Conservation (phyloP, 1,140 invertebrate genomes). For the Conus betulinus region DNA sequence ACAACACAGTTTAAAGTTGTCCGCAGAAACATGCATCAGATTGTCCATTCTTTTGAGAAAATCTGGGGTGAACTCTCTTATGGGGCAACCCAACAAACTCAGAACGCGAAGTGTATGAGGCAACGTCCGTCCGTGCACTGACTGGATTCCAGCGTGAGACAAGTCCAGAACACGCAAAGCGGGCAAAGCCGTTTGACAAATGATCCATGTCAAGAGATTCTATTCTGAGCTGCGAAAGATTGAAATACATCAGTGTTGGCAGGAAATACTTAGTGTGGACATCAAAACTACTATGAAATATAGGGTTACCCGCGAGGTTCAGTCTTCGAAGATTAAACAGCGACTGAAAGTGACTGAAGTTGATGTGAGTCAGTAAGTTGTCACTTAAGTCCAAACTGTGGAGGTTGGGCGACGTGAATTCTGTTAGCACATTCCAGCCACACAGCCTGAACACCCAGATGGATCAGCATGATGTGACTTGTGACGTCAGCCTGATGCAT, state of each 20-base stretch:
- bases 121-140: slow-evolving; percentile 24
- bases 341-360: not conserved
- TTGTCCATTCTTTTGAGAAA: slow-evolving; percentile 25
- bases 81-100: slow-evolving; percentile 21
- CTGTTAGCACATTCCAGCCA: not conserved
- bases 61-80: slow-evolving; percentile 32
- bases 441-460: not conserved
- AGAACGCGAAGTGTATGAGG: not conserved
- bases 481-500: not conserved
- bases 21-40: slow-evolving; percentile 35
- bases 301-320: not conserved
- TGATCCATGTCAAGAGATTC: no score
- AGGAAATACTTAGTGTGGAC: no score
- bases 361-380: no score
- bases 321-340: not conserved
- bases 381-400: not conserved
- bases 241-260: no score
- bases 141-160: slow-evolving; percentile 20
- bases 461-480: not conserved
- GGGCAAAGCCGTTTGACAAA: no score
- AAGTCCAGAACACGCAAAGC: not conserved
- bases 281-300: not conserved
- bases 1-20: slow-evolving; percentile 55
- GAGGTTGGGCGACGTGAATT: not conserved
- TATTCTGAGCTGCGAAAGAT: no score